Conservation (phyloP, 2,888 invertebrate species). For the Drosophila neotestacea region DNA sequence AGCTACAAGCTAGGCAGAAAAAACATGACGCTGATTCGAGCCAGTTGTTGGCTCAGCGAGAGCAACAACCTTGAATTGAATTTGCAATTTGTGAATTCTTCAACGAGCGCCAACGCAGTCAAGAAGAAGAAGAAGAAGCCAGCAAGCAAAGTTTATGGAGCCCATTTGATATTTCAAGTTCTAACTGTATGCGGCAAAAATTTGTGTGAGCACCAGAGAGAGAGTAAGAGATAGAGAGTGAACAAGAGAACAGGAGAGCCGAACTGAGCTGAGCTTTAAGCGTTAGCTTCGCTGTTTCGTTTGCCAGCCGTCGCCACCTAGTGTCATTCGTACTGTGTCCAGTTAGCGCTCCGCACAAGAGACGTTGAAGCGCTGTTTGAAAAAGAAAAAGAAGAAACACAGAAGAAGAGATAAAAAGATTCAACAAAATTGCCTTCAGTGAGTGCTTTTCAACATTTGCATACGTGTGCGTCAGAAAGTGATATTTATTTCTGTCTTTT, state of each 20-base stretch:
- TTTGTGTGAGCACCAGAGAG: not conserved
- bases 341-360: slow-evolving; percentile 48
- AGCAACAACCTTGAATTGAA: slow-evolving; percentile 81
- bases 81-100: slow-evolving; percentile 76
- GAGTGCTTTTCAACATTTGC: slow-evolving; percentile 60
- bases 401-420: slow-evolving; percentile 25
- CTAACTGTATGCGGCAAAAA: slow-evolving; percentile 59
- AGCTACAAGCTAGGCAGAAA: slow-evolving; percentile 19
- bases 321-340: slow-evolving; percentile 68
- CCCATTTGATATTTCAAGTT: slow-evolving; percentile 72
- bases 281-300: slow-evolving; percentile 34
- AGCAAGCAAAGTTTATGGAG: slow-evolving; percentile 36
- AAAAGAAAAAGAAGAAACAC: slow-evolving; percentile 20
- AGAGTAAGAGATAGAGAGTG: slow-evolving; percentile 7
- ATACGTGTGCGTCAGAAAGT: slow-evolving; percentile 72
- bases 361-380: slow-evolving; percentile 32
- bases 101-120: slow-evolving; percentile 43
- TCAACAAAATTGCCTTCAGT: slow-evolving; percentile 47
- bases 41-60: slow-evolving; percentile 48
- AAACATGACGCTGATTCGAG: slow-evolving; percentile 33
- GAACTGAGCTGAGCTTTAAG: slow-evolving; percentile 48
- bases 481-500: slow-evolving; percentile 24
- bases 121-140: slow-evolving; percentile 21
- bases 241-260: slow-evolving; percentile 27
- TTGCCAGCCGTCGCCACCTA: slow-evolving; percentile 46